Percentiles rank a stretch among this genome's conserved stretches.
Conservation (phyloP, 2,113 vertebrate species). For the Esox niger region DNA sequence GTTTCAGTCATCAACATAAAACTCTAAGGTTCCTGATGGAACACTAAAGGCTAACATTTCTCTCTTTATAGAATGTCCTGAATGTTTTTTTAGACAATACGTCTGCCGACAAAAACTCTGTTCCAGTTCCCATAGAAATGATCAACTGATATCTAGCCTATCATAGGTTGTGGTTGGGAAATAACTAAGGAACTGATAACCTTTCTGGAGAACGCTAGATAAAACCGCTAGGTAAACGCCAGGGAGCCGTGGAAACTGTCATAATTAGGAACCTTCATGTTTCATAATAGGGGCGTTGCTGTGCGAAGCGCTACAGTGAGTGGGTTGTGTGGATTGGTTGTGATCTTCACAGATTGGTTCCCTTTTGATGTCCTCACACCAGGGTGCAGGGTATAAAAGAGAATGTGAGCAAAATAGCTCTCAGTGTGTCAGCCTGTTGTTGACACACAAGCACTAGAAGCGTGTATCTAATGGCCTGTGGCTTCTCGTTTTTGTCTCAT, state of each 20-base stretch:
- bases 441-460: not conserved
- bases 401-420: not conserved
- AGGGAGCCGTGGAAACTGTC: not conserved
- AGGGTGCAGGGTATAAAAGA: not conserved
- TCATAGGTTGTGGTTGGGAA: too few species aligned
- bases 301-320: constrained; percentile 20
- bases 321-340: not conserved
- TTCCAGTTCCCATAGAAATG: not conserved
- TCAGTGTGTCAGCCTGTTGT: constrained; percentile 1
- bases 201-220: not conserved
- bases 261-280: not conserved
- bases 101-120: constrained; percentile 36
- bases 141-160: too few species aligned
- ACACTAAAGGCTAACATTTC: constrained; percentile 19
- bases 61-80: constrained; percentile 2
- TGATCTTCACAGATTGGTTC: not conserved
- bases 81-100: constrained; percentile 25
- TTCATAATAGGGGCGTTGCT: constrained; percentile 43
- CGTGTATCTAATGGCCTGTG: not conserved
- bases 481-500: not conserved
- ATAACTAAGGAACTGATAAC: not conserved
- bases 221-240: not conserved
- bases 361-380: constrained; percentile 4
- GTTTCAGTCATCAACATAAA: constrained; percentile 22
- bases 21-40: constrained; percentile 9